A percentile compares a stretch with the other conserved stretches of the same genome.
These are phyloP conservation scores for Alectoris magna DNA, from an alignment of 2,797 vertebrate species.

Conservation along the genomic window DNA sequence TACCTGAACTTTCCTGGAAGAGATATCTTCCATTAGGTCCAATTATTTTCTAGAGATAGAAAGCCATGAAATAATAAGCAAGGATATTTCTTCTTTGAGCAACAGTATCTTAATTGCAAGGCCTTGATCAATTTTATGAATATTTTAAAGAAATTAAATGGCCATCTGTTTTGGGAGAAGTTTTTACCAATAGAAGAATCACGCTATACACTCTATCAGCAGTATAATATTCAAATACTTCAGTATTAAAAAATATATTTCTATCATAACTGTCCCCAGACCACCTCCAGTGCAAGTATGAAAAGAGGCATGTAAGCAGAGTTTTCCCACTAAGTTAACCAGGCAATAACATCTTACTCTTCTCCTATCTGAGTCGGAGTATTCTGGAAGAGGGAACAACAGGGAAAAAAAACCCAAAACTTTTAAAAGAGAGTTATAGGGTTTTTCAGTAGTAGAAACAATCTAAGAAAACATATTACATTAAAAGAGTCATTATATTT, in stretches of 20 bases:
- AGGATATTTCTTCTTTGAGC: neutral
- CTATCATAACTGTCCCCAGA: neutral
- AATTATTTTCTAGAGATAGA: neutral
- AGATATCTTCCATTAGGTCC: neutral
- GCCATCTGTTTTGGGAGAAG: neutral
- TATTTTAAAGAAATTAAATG: neutral
- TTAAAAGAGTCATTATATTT: neutral
- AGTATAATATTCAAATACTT: neutral
- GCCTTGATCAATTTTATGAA: neutral
- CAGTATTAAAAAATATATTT: neutral
- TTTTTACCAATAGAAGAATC: neutral
- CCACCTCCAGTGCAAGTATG: neutral
- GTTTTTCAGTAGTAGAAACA: rapidly evolving
- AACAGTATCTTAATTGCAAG: neutral
- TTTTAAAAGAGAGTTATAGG: neutral
- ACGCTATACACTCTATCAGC: neutral
- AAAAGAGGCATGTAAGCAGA: neutral
- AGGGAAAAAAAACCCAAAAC: neutral
- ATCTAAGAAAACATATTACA: neutral
- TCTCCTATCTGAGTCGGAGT: neutral
- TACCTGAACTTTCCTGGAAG: neutral
- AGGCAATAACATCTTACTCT: neutral
- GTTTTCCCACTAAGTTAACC: neutral
- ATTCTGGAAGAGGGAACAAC: neutral
- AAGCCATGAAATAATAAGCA: neutral